These are phyloP conservation scores for Neosilurus hyrtlii DNA, from an alignment of 2,797 vertebrate species.

Conservation along the genomic window DNA sequence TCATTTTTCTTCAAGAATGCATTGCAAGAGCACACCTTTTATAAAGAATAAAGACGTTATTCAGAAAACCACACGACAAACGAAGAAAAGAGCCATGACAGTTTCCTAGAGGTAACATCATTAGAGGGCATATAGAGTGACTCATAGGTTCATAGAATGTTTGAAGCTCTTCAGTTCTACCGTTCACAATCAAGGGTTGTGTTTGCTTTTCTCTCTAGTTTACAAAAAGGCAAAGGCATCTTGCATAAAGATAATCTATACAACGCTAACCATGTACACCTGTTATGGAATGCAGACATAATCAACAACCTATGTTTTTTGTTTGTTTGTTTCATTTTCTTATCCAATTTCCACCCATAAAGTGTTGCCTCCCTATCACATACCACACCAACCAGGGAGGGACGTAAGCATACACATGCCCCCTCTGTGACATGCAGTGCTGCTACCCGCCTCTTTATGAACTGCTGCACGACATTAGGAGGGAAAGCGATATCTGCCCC, in stretches of 20 bases:
- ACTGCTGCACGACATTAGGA: too few relatives aligned
- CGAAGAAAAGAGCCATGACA: constrained; percentile 10
- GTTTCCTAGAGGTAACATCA: constrained; percentile 7
- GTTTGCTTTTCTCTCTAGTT: background rate
- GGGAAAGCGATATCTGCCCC: too few relatives aligned
- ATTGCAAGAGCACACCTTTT: background rate
- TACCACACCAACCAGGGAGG: too few relatives aligned
- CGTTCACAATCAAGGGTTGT: background rate
- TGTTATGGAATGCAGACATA: background rate
- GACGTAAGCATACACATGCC: too few relatives aligned
- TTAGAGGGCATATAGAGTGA: background rate
- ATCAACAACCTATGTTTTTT: too few relatives aligned
- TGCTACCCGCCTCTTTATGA: too few relatives aligned
- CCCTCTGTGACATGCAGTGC: too few relatives aligned
- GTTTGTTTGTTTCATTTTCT: too few relatives aligned
- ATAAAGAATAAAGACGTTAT: constrained; percentile 23
- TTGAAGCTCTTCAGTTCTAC: constrained; percentile 9
- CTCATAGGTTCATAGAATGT: background rate
- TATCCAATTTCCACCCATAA: too few relatives aligned
- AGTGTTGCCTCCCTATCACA: too few relatives aligned
- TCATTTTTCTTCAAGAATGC: constrained; percentile 8
- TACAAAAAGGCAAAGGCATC: background rate
- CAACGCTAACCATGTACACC: background rate
- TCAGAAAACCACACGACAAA: background rate
- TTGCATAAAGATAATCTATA: background rate